These are phyloP conservation scores for Fissipunctia ypsillon DNA, from an alignment of 2,888 invertebrate species.

Conservation along the genomic window DNA sequence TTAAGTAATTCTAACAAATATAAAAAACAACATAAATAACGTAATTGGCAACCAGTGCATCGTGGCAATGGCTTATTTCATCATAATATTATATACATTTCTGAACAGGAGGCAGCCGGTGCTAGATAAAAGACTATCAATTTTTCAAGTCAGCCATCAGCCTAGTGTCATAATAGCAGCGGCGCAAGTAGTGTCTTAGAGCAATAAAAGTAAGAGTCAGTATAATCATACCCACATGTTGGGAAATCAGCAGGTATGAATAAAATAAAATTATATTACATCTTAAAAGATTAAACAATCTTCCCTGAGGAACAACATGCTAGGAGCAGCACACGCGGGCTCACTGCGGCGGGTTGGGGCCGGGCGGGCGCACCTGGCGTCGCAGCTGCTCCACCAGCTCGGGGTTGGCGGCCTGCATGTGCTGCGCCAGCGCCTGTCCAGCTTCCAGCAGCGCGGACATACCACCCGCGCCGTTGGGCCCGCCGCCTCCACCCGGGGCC, in stretches of 20 bases:
- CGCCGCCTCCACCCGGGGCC: slow-evolving; percentile 60
- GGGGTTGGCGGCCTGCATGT: slow-evolving; percentile 95
- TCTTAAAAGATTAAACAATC: slow-evolving; percentile 60
- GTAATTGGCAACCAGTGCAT: slow-evolving; percentile 5
- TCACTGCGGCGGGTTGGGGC: slow-evolving; percentile 78
- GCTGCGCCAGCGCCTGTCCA: slow-evolving; percentile 95
- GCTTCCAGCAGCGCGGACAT: slow-evolving; percentile 89
- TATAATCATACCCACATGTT: slow-evolving; percentile 27
- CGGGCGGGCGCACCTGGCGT: slow-evolving; percentile 91
- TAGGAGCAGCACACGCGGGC: not conserved
- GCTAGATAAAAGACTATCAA: slow-evolving; percentile 22
- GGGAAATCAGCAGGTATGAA: slow-evolving; percentile 39
- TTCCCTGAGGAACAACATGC: slow-evolving; percentile 44
- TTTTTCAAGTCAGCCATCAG: slow-evolving; percentile 27
- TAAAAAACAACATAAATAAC: slow-evolving; percentile 22
- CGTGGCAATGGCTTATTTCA: slow-evolving; percentile 13
- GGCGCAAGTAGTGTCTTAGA: slow-evolving; percentile 27
- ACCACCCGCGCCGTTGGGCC: slow-evolving; percentile 79
- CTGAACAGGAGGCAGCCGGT: slow-evolving; percentile 3
- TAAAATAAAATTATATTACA: slow-evolving; percentile 67
- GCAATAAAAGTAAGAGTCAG: slow-evolving; percentile 42
- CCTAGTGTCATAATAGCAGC: slow-evolving; percentile 8
- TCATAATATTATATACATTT: slow-evolving; percentile 53
- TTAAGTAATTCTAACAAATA: slow-evolving; percentile 27
- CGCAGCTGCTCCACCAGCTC: slow-evolving; percentile 95